Percentiles rank a stretch among this genome's conserved stretches.
phyloP scores from a whole-genome alignment of 2,113 vertebrate species.

The Hippopotamus amphibius region DNA sequence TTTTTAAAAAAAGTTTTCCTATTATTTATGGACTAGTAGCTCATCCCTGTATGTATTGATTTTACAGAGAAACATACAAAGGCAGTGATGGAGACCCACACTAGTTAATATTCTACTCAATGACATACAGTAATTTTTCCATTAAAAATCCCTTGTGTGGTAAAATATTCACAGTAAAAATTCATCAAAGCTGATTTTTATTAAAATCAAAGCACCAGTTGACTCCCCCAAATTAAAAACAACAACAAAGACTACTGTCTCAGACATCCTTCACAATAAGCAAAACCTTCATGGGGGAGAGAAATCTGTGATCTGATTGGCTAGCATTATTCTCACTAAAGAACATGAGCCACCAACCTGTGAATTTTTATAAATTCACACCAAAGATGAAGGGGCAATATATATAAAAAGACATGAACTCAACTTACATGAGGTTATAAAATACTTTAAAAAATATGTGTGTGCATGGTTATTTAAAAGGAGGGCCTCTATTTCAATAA shows the following conservation, averaged over 20 bases:
- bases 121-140: not conserved
- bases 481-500: conserved; percentile 20
- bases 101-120: not conserved
- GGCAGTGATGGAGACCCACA: not conserved
- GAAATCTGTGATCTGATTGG: conserved; percentile 38
- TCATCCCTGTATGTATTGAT: not conserved
- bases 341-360: not conserved
- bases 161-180: conserved; percentile 69
- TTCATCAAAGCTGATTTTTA: conserved; percentile 69
- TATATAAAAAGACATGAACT: conserved; percentile 53
- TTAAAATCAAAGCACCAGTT: conserved; percentile 74
- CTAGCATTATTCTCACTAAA: not conserved
- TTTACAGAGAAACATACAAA: not conserved
- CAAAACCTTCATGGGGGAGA: not conserved
- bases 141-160: not conserved
- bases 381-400: not conserved
- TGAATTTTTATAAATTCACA: conserved; percentile 24
- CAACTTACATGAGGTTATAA: conserved; percentile 52
- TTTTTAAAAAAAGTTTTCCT: not conserved
- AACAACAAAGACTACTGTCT: conserved; percentile 13
- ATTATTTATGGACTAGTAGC: not conserved
- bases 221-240: not conserved
- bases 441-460: conserved; percentile 62
- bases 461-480: conserved; percentile 61
- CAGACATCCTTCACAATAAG: conserved; percentile 41